Evolutionary conservation across 2,113 vertebrate genomes (phyloP).

Genomic region (Copsychus sechellarum): DNA sequence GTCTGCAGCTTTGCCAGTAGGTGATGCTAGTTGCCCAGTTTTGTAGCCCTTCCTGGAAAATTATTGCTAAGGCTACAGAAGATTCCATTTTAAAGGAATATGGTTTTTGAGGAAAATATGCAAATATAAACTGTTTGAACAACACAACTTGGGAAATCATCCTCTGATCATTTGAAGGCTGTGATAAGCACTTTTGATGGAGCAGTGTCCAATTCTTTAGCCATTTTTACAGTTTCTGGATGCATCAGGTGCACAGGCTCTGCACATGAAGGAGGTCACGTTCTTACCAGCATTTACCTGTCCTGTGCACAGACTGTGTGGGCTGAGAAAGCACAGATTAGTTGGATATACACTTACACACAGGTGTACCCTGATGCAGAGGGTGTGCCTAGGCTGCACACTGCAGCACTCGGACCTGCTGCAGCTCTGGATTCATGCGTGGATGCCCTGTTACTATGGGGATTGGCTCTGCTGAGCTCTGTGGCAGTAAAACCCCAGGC

Average conservation of each 20-base stretch:
- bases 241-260: rapidly evolving
- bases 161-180: background rate
- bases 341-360: background rate
- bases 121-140: slow-evolving; percentile 20
- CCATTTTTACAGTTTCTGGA: background rate
- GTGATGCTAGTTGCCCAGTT: slow-evolving; percentile 46
- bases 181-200: background rate
- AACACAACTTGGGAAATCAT: slow-evolving; percentile 2
- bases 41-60: background rate
- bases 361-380: background rate
- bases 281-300: background rate
- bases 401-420: background rate
- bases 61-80: background rate
- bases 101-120: background rate
- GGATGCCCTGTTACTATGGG: slow-evolving; percentile 30
- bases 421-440: background rate
- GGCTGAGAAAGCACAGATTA: background rate
- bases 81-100: background rate
- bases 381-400: background rate
- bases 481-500: background rate
- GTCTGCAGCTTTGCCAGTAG: slow-evolving; percentile 21
- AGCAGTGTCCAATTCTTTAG: background rate
- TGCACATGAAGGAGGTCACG: rapidly evolving
- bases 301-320: background rate
- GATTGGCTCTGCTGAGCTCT: background rate